Base-by-base conservation (phyloP, 2,888 invertebrate genomes). In the Aporophyla nigra region DNA sequence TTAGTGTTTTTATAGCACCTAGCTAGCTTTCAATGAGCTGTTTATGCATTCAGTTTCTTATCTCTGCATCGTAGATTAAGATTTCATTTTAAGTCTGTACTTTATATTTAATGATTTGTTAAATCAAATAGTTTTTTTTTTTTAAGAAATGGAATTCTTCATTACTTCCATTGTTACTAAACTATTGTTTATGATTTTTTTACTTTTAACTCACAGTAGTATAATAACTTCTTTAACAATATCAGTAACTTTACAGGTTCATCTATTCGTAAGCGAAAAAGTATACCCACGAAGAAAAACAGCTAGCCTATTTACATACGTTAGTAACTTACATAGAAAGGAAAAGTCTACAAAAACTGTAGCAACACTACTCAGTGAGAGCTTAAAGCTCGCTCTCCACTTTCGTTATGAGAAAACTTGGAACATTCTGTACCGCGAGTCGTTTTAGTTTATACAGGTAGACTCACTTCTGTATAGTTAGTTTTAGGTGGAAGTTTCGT, bases 351-450 rank as follows among this genome's bases (percentile, higher is more conserved):
- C 74, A 86, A 83, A 87, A 87, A 86, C 84, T 83, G 78, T 76
- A 76, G 79, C 68, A 83, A 83, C 86, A 83, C 76, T 86, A 78
- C 74, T 72, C 67, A 78, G 65, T 21, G 79, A 72, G 86, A 80
- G 86, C 82, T 87, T 78, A 82, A 88, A 89, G 86, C 87, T 86
- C 84, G 84, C 85, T 88, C 88, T 85, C 86, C 90, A 91, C 90
- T 92, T 89, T 88, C 87, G 90, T 92, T 93, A 93, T 91, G 92
- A 92, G 93, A 92, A 93, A 93, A 93, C 90, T 92, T 93, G 81
- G 74, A 84, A 89, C 88, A 88, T 86, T 88, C 83, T 86, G 86
- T 87, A 86, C 78, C 69, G 53, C 85, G 70, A 76, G 68, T 70
- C 74, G 58, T n/a, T 69, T 49, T 54, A 72, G 43, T 65, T 19